Base-by-base conservation (phyloP, 2,113 vertebrate species). In the Lophius piscatorius region DNA sequence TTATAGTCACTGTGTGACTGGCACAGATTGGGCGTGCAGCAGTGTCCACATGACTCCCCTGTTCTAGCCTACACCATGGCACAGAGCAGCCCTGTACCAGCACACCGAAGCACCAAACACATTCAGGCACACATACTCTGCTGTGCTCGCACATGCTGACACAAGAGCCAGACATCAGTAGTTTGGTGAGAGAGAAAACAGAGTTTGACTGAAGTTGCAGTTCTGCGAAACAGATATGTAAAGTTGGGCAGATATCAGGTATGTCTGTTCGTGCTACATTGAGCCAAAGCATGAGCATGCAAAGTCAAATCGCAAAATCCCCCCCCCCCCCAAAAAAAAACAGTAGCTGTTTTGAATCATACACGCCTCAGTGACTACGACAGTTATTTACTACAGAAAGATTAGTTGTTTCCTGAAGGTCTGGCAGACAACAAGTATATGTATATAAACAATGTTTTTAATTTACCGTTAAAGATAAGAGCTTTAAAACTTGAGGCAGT, bases 1-100 rank as follows among this genome's bases (percentile, higher is more conserved):
- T 81, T 74, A 69, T 83, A 86, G 86, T 86, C 88, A 89, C 78
- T 84, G 88, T 90, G 90, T 90, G 87, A 91, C 90, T 89, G 88
- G 89, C 90, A 89, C 89, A 87, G 89, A 85, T 81, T 85, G 82
- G 88, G 85, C 62, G 81, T 51, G 60, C 83, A 56, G 78, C 75
- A 48, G 65, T 67, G 76, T 77, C 87, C 91, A 63, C 88, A 89
- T 89, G 91, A 92, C 90, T 90, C 76, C 63, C 77, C 77, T 81
- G 85, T 84, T 89, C 88, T 82, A 86, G 80, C 76, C 81, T 58
- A 87, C 84, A 39, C 86, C 86, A 82, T 90, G 88, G 86, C 87
- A 92, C 90, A 79, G 84, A 81, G 78, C 69, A 64, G 74, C 64
- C 81, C 76, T 60, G 87, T 85, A 84, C 90, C 87, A 86, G 82